phyloP scores from a whole-genome alignment of 1,140 invertebrate species.

The Caenorhabditis remanei region DNA sequence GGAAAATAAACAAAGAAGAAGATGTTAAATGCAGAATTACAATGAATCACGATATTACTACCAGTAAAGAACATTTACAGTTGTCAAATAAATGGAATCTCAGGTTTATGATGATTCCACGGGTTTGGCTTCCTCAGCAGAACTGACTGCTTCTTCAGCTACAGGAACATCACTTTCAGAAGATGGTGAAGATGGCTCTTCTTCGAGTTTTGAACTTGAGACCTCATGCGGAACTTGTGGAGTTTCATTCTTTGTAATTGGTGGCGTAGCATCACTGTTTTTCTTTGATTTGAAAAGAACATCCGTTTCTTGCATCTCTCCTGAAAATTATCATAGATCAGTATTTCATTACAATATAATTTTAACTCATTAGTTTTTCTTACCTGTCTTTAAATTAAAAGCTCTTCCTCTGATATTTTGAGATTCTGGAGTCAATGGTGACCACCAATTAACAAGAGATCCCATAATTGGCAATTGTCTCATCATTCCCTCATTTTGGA shows the following conservation, averaged over 20 bases:
- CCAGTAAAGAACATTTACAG: constrained; percentile 38
- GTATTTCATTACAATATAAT: neutral
- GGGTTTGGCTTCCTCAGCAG: constrained; percentile 21
- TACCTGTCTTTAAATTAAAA: constrained; percentile 86
- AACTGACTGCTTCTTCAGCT: constrained; percentile 2
- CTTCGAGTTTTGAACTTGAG: neutral
- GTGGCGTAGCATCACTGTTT: constrained; percentile 18
- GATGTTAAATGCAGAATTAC: neutral
- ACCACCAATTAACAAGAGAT: constrained; percentile 83
- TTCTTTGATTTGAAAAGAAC: constrained; percentile 65
- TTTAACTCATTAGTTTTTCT: neutral
- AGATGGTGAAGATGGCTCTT: neutral
- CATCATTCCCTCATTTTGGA: constrained; percentile 93
- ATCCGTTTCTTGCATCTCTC: constrained; percentile 67
- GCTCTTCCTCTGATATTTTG: constrained; percentile 86
- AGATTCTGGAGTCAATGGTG: constrained; percentile 84
- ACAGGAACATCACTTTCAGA: neutral
- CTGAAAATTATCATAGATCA: constrained; percentile 46
- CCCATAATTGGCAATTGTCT: constrained; percentile 92
- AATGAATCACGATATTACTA: constrained; percentile 10
- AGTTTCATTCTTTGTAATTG: constrained; percentile 65
- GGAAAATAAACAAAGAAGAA: neutral
- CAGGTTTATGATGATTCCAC: neutral
- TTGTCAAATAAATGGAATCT: neutral
- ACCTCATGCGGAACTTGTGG: constrained; percentile 60